Base-by-base conservation (phyloP, 2,113 vertebrate species). In the Vulpes ferrilata region DNA sequence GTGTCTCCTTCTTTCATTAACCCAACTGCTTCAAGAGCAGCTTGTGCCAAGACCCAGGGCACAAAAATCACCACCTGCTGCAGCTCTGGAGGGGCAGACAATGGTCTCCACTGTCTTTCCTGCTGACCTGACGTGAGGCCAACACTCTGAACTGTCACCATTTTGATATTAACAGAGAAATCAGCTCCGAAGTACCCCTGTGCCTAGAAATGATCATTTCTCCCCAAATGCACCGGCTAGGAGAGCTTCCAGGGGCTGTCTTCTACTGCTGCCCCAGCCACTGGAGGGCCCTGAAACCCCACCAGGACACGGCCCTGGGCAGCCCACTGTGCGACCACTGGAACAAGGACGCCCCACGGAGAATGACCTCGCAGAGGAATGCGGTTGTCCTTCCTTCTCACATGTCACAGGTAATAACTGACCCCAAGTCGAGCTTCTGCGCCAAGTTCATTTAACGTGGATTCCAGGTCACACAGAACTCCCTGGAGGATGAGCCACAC, bases 361-460 rank as follows among this genome's bases (percentile, higher is more conserved):
- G 32, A 59, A 3, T 19, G 0, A 3, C 4, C 65, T 4, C 20
- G 23, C 4, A n/a, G 0, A 11, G 17, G 2, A 7, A 4, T 11
- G 65, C 16, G 11, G 9, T 1, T 55, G 9, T 9, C 8, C 23
- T 69, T n/a, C 51, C 19, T 30, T 51, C 53, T 55, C 25, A 17
- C 27, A 3, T 19, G 38, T 62, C n/a, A 1, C 19, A 12, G n/a
- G 12, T 60, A n/a, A 80, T 15, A 27, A 4, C 64, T 55, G 83
- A 53, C 38, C 60, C 0, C 15, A 12, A 32, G 59, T n/a, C 17
- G 8, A 60, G 78, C 17, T 30, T 13, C 35, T 19, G 30, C 48
- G 32, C 43, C 69, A 43, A 65, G 76, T 25, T 84, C 65, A 69
- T 51, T 7, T 8, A 22, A 11, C 30, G 55, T 22, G 53, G 84